A percentile compares a stretch with the other conserved stretches of the same genome.
phyloP scores from a whole-genome alignment of 2,797 vertebrate species.

The Alauda arvensis region DNA sequence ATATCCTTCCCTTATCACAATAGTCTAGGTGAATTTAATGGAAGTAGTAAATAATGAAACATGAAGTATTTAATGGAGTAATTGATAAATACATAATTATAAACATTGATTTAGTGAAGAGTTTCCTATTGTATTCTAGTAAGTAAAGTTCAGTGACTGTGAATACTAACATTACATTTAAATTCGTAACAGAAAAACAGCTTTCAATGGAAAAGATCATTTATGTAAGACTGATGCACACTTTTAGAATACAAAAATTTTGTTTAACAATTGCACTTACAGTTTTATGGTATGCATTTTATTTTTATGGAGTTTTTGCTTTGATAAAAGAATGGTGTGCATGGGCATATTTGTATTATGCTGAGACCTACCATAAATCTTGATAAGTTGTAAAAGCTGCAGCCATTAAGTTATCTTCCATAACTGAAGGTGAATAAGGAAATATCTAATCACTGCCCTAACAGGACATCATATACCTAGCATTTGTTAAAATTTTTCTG shows the following conservation, averaged over 20 bases:
- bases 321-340: not conserved
- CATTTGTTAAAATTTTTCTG: not conserved
- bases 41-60: not conserved
- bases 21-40: not conserved
- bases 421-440: not conserved
- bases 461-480: not conserved
- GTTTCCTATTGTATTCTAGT: not conserved
- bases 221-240: not conserved
- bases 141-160: not conserved
- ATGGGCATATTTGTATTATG: not conserved
- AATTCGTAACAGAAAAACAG: not conserved
- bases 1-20: slow-evolving; percentile 34
- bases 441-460: not conserved
- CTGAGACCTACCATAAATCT: not conserved
- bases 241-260: not conserved
- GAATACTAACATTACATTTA: not conserved
- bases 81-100: slow-evolving; percentile 13
- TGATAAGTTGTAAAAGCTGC: not conserved
- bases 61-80: slow-evolving; percentile 30
- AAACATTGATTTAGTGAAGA: not conserved
- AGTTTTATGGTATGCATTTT: not conserved
- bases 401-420: slow-evolving; percentile 1
- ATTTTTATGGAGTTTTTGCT: not conserved
- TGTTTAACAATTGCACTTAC: not conserved
- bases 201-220: not conserved